Conservation (phyloP, 2,113 vertebrate genomes). For the Thymallus thymallus region DNA sequence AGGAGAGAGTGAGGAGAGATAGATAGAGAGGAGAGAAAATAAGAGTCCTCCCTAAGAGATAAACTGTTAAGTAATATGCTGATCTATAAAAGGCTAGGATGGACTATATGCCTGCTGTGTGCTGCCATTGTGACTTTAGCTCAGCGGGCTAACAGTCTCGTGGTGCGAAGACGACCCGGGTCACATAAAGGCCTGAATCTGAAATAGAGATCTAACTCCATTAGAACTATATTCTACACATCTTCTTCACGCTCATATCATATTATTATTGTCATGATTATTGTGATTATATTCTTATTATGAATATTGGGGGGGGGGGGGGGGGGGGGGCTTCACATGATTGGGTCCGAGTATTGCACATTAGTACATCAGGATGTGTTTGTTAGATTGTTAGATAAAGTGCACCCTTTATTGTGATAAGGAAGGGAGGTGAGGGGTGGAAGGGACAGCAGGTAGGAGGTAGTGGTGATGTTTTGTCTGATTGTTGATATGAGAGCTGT, state of each 20-base stretch:
- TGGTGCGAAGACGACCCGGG: too few relatives aligned
- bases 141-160: too few relatives aligned
- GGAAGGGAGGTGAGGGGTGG: neutral
- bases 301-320: too few relatives aligned
- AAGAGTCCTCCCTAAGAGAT: neutral
- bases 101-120: neutral
- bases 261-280: neutral
- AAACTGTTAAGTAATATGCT: neutral
- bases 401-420: neutral
- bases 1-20: neutral
- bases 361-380: conserved; percentile 18
- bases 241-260: neutral
- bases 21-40: neutral
- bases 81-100: neutral
- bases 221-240: neutral
- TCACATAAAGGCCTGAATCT: too few relatives aligned
- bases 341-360: conserved; percentile 16
- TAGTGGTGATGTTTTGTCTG: conserved; percentile 23
- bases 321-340: neutral
- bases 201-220: too few relatives aligned
- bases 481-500: conserved; percentile 46
- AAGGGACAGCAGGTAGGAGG: neutral
- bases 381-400: conserved; percentile 33
- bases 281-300: neutral
- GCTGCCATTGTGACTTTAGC: conserved; percentile 2